phyloP scores from a whole-genome alignment of 2,113 vertebrate species.

The Benitochromis conjunctus region DNA sequence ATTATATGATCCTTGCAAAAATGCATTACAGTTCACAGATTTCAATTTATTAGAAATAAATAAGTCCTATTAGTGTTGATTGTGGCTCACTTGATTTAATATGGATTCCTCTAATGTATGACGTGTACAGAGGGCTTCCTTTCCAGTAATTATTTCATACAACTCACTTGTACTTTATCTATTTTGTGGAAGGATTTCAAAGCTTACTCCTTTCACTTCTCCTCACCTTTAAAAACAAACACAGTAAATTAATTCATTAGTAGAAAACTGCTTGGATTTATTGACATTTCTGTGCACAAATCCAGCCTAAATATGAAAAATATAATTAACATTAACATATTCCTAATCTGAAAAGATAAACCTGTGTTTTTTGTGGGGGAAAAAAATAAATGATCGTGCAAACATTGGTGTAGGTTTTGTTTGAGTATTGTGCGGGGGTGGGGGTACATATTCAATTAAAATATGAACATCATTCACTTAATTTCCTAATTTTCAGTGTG shows the following conservation, averaged over 20 bases:
- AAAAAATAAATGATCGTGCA: background rate
- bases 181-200: background rate
- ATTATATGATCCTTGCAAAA: background rate
- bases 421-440: background rate
- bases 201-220: background rate
- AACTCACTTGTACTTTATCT: slow-evolving; percentile 27
- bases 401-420: background rate
- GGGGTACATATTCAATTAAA: background rate
- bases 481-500: background rate
- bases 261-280: background rate
- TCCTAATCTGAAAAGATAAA: background rate
- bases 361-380: background rate
- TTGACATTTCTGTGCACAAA: background rate
- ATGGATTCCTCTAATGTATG: background rate
- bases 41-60: background rate
- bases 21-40: background rate
- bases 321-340: background rate
- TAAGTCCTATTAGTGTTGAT: background rate
- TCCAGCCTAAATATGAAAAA: background rate
- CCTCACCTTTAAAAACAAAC: background rate
- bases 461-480: background rate
- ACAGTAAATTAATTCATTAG: background rate
- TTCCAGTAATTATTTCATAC: slow-evolving; percentile 14
- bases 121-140: background rate
- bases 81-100: background rate